phyloP scores from a whole-genome alignment of 2,113 vertebrate genomes.

The Harpagus bidentatus region DNA sequence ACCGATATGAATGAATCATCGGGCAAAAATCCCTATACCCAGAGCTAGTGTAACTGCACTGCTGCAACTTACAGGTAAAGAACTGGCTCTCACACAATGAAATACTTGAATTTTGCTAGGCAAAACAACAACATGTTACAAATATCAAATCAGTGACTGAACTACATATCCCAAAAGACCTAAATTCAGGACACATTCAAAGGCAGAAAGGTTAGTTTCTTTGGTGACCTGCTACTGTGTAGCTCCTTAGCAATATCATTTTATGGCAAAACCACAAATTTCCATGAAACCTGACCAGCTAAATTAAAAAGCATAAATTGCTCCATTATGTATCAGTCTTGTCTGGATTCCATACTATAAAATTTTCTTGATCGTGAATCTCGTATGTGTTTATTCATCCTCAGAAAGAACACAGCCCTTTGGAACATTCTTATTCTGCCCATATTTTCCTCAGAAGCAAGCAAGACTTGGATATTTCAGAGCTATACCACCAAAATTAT shows the following conservation, averaged over 20 bases:
- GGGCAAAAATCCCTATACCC: neutral
- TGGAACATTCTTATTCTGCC: neutral
- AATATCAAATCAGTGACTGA: neutral
- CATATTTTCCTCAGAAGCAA: neutral
- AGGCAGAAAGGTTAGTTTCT: neutral
- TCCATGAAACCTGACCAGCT: neutral
- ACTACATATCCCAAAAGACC: neutral
- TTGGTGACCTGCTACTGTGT: neutral
- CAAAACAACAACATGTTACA: neutral
- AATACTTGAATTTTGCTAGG: neutral
- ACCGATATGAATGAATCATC: neutral
- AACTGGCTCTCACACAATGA: neutral
- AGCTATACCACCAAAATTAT: neutral
- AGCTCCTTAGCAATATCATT: neutral
- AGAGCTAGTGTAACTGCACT: neutral
- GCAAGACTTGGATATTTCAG: neutral
- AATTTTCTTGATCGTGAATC: neutral
- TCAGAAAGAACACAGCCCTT: neutral
- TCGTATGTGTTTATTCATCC: neutral
- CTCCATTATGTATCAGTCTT: neutral
- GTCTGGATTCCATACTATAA: neutral
- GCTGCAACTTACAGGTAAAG: neutral
- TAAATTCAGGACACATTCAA: neutral
- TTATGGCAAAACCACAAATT: neutral
- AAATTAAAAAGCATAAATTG: neutral